Base-by-base conservation (phyloP, 1,140 invertebrate genomes). In the Telenomus remus region DNA sequence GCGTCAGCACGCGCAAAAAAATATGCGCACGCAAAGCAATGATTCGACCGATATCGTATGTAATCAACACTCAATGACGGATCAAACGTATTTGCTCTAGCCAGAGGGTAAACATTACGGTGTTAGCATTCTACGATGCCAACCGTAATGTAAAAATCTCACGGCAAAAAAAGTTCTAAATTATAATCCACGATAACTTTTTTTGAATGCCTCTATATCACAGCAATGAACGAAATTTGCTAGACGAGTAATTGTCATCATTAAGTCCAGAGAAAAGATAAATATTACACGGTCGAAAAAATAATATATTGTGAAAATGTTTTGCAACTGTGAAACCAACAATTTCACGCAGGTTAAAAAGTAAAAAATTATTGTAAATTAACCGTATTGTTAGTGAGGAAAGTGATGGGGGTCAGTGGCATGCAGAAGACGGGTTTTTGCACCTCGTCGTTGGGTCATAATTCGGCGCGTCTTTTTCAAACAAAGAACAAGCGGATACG, bases 401-500 rank as follows among this genome's bases (percentile, higher is more conserved):
- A 49, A 76, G 19, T 19, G 56, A 44, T 53, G 4, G 54, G n/a
- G 70, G 39, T 60, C 42, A 53, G 49, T 69, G 66, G 42, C 53
- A 59, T 56, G 19, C 50, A 43, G 37, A 50, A 54, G 43, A 47
- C 47, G 37, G 35, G 66, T 68, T 74, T 75, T 75, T 69, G 64
- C 65, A 70, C 72, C 72, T 76, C 55, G 65, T 53, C 69, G 66
- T 14, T 43, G 60, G 50, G 10, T 46, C 66, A 71, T 66, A 70
- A 74, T 74, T 78, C 55, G 70, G 60, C 39, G 59, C 56, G 69
- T 69, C 76, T 74, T 78, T 74, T 70, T 70, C 65, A 78, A 69
- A 78, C 76, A 78, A 78, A 74, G 70, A 48, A 34, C 57, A 1
- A 76, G 69, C 71, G 79, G 72, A 79, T 78, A 79, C 73, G 73